phyloP scores from a whole-genome alignment of 2,888 invertebrate species.

The Tetropium fuscum region DNA sequence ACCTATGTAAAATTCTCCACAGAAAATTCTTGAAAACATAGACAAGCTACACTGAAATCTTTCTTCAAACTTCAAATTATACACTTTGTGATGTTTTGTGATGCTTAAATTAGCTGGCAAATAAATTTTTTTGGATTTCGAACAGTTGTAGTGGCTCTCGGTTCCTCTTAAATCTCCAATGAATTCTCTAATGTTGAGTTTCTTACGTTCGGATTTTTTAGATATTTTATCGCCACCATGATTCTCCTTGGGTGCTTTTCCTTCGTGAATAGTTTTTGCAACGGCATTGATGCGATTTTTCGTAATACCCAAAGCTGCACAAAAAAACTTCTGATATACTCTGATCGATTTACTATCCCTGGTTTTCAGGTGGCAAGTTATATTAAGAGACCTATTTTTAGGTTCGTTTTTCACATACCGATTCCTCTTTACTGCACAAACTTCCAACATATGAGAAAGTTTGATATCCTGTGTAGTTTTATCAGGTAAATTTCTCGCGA shows the following conservation, averaged over 20 bases:
- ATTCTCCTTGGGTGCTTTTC: background rate
- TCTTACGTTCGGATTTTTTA: background rate
- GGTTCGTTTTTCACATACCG: background rate
- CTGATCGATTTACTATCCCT: background rate
- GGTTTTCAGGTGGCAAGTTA: background rate
- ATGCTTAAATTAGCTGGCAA: background rate
- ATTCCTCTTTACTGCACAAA: background rate
- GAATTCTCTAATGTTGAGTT: background rate
- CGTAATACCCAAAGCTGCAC: background rate
- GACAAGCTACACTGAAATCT: background rate
- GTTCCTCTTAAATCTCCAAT: background rate
- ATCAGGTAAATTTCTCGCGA: too few species aligned
- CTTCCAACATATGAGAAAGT: conserved; percentile 1
- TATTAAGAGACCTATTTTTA: background rate
- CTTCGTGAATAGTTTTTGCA: background rate
- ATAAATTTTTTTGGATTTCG: background rate
- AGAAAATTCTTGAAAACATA: background rate
- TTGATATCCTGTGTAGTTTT: conserved; percentile 4
- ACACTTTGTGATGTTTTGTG: background rate
- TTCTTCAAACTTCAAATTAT: background rate
- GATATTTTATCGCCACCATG: background rate
- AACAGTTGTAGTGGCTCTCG: conserved; percentile 1
- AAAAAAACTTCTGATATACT: background rate
- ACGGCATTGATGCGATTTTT: background rate
- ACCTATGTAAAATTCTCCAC: background rate